phyloP scores from a whole-genome alignment of 2,797 vertebrate species.

The Megalops cyprinoides region DNA sequence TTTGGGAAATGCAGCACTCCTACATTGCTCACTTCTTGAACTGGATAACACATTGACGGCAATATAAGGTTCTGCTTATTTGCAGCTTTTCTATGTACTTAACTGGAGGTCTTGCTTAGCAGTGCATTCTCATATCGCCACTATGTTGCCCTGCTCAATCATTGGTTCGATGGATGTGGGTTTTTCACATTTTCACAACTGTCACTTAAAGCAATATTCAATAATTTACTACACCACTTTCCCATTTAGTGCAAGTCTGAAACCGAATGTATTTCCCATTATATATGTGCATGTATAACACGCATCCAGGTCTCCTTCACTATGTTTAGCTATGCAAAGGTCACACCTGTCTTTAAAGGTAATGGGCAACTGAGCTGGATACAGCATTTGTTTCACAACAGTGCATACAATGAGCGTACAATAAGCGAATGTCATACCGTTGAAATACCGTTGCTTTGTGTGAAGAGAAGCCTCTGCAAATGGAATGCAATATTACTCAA shows the following conservation, averaged over 20 bases:
- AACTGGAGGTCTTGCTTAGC: background rate
- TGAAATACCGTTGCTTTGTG: background rate
- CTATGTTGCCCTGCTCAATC: background rate
- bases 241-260: background rate
- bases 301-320: background rate
- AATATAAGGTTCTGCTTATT: too few species aligned
- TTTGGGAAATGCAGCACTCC: background rate
- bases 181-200: background rate
- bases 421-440: conserved; percentile 5
- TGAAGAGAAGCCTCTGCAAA: background rate
- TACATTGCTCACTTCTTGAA: background rate
- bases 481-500: background rate
- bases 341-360: conserved; percentile 3
- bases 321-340: background rate
- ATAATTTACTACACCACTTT: background rate
- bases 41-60: background rate
- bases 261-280: background rate
- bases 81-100: too few species aligned
- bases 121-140: background rate
- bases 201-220: background rate
- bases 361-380: background rate
- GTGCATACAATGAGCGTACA: background rate
- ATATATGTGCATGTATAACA: background rate
- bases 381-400: background rate
- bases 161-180: background rate